These are phyloP conservation scores for Lacanobia wlatinum DNA, from an alignment of 2,888 invertebrate species.

Conservation along the genomic window DNA sequence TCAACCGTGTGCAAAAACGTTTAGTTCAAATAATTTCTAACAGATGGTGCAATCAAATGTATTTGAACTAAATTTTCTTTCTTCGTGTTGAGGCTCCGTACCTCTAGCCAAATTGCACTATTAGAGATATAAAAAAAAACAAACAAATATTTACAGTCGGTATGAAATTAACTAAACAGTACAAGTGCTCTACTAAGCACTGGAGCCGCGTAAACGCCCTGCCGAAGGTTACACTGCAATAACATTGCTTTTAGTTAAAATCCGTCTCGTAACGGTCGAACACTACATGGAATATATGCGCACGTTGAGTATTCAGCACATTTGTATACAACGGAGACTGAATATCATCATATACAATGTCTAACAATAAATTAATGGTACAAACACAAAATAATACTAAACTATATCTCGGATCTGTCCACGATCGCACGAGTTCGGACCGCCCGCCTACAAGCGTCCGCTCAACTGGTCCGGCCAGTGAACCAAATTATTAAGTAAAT, in stretches of 20 bases:
- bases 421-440: slow-evolving; percentile 35
- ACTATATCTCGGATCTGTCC: slow-evolving; percentile 53
- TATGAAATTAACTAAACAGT: too few species aligned
- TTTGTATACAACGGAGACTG: slow-evolving; percentile 34
- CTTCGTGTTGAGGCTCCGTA: too few species aligned
- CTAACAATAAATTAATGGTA: slow-evolving; percentile 58
- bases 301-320: slow-evolving; percentile 43
- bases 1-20: too few species aligned
- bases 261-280: slow-evolving; percentile 47
- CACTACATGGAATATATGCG: slow-evolving; percentile 52
- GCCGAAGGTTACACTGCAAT: too few species aligned
- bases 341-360: slow-evolving; percentile 52
- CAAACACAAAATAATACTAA: slow-evolving; percentile 57
- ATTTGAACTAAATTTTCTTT: too few species aligned
- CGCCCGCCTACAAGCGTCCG: slow-evolving; percentile 48
- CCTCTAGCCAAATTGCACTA: too few species aligned
- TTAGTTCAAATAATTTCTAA: too few species aligned
- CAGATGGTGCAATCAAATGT: too few species aligned
- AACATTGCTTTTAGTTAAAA: not conserved
- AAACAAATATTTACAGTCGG: too few species aligned
- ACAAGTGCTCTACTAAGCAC: not conserved
- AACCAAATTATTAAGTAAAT: slow-evolving; percentile 66
- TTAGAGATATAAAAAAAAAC: too few species aligned
- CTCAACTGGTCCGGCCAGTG: slow-evolving; percentile 81
- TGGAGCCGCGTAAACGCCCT: not conserved